Evolutionary conservation across 2,113 vertebrate genomes (phyloP), one percentile per base, ranked within the genome.

Genomic region (Pionites leucogaster): DNA sequence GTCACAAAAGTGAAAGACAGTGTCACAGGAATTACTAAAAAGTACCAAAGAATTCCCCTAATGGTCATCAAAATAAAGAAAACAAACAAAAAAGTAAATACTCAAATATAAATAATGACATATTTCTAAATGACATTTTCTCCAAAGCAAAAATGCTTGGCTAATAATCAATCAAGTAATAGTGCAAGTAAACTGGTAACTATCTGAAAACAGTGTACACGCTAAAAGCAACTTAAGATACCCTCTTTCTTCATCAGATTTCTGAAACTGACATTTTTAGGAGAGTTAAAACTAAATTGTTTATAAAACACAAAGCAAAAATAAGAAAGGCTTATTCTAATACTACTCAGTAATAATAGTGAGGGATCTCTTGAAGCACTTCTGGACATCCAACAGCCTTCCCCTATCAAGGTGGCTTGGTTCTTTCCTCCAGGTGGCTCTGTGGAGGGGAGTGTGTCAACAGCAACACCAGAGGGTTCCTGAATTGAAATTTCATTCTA

Each of bases 11-110:
- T n/a, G n/a, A n/a, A n/a, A n/a, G n/a, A n/a, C 97, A 96, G 35
- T 97, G 97, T 92, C 96, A 98, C 28, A 94, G 79, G 94, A 97
- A 98, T 93, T 93, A 93, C 65, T 91, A 57, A 85, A 81, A 94
- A 95, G 62, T 74, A 89, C 47, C 88, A 80, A 93, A 81, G 95
- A 95, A 97, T 95, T 89, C 91, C 91, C 95, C 60, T 88, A 92
- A 96, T 57, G 37, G 33, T 67, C 39, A 94, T 63, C 72, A 81
- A 90, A 93, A 93, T 44, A 60, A 86, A 90, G 46, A 77, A 87
- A 91, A 93, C 10, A 50, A 76, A 69, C 37, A 53, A 57, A 57
- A 64, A 83, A 35, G 37, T 52, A 83, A 90, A 79, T 17, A 69
- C 2, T 63, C 14, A 62, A 57, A 60, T 17, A 90, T 29, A 91